phyloP scores from a whole-genome alignment of 2,888 invertebrate species.

The Drosophila putrida region DNA sequence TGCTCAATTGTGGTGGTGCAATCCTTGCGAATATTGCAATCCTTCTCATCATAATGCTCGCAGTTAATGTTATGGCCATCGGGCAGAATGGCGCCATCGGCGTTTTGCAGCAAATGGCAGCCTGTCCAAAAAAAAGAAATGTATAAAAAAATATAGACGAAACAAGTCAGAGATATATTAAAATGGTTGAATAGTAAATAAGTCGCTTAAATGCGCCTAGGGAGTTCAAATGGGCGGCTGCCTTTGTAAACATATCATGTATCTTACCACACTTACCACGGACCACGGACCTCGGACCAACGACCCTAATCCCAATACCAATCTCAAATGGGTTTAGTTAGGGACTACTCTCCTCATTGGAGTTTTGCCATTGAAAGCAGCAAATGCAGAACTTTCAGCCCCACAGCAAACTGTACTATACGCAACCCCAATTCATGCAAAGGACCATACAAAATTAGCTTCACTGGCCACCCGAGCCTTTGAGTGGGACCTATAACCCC shows the following conservation, averaged over 20 bases:
- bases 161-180: constrained; percentile 37
- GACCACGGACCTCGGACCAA: constrained; percentile 40
- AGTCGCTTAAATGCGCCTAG: constrained; percentile 23
- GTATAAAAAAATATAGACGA: background rate
- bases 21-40: constrained; percentile 84
- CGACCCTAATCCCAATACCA: constrained; percentile 49
- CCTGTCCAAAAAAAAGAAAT: constrained; percentile 27
- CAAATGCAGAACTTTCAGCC: constrained; percentile 34
- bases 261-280: constrained; percentile 32
- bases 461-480: constrained; percentile 68
- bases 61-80: constrained; percentile 81
- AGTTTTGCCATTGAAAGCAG: constrained; percentile 58
- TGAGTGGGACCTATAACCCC: constrained; percentile 65
- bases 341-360: constrained; percentile 30
- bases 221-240: constrained; percentile 25
- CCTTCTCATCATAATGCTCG: constrained; percentile 82
- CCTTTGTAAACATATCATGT: constrained; percentile 72
- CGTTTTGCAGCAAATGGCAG: constrained; percentile 31
- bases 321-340: constrained; percentile 22
- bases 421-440: constrained; percentile 62
- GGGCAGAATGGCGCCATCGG: constrained; percentile 71
- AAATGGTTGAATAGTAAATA: constrained; percentile 42
- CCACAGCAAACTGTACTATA: constrained; percentile 27
- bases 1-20: constrained; percentile 86
- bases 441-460: constrained; percentile 70